Conservation (phyloP, 2,113 vertebrate species). For the Cyanoderma ruficeps region DNA sequence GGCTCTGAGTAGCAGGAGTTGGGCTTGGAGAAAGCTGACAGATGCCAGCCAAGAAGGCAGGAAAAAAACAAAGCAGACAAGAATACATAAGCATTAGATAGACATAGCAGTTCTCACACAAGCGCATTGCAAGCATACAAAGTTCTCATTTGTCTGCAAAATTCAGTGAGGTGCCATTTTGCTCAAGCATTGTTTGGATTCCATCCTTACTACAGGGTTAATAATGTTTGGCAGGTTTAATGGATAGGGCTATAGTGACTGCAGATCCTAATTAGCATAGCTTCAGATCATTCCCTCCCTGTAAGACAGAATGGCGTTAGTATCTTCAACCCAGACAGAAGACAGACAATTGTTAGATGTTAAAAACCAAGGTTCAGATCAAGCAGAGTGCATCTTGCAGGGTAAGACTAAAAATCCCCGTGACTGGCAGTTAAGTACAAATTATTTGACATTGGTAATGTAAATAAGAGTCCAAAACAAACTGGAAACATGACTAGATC, state of each 20-base stretch:
- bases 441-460: neutral
- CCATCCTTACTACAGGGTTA: neutral
- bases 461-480: neutral
- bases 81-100: conserved; percentile 65
- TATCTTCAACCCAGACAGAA: neutral
- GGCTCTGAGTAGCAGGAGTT: conserved; percentile 89
- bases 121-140: conserved; percentile 20
- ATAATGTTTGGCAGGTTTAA: neutral
- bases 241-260: neutral
- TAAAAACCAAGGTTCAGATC: neutral
- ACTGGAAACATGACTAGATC: neutral
- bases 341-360: neutral
- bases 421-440: neutral
- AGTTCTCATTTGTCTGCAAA: neutral
- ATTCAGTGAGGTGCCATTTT: neutral
- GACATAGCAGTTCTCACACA: neutral
- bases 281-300: neutral
- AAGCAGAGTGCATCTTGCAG: neutral
- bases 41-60: conserved; percentile 59
- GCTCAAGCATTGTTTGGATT: neutral
- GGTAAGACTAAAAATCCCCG: neutral
- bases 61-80: conserved; percentile 64
- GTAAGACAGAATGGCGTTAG: neutral
- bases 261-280: neutral
- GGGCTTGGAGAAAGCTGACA: conserved; percentile 92